Evolutionary conservation across 2,797 vertebrate genomes (phyloP), one percentile per base, ranked within the genome.

Genomic region (Rachycentron canadum): DNA sequence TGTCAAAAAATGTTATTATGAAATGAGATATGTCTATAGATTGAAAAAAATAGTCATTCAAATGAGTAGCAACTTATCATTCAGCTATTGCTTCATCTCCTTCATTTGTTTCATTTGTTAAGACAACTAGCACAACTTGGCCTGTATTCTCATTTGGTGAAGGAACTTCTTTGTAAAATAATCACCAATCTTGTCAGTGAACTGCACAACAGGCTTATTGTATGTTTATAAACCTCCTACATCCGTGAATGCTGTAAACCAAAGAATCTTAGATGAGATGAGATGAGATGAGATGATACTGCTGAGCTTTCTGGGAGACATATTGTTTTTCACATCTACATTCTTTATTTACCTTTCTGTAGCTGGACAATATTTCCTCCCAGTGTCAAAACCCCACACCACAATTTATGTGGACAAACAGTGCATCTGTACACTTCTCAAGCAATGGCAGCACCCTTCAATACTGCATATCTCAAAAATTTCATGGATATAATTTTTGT

Each of bases 331-430:
- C 41, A 56, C 50, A 23, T 61, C 57, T 41, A 36, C 43, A 11
- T 28, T 60, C 30, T 69, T 26, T 50, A 74, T 78, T 73, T 69
- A 68, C 59, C 21, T 49, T 52, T 73, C 43, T 55, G 36, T 65
- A 49, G 69, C 62, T 52, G 69, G 76, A 75, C 41, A 82, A 76
- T 38, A 78, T 67, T 47, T 58, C 52, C 10, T 49, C 38, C 49
- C 52, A 30, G 7, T 59, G 45, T 69, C 28, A 70, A 68, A 79
- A 56, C 6, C 16, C 26, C 12, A 50, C 41, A 60, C 5, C 7
- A 32, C 32, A 26, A 45, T 73, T 63, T 5, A 73, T 32, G 36
- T 61, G 26, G 7, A 69, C 32, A 59, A 65, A 50, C 19, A 19
- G 63, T 59, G 19, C 7, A 23, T 62, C 5, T 41, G 25, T 4